These are phyloP conservation scores for Halcyon smyrnensis DNA, from an alignment of 2,797 vertebrate species.

Conservation along the genomic window DNA sequence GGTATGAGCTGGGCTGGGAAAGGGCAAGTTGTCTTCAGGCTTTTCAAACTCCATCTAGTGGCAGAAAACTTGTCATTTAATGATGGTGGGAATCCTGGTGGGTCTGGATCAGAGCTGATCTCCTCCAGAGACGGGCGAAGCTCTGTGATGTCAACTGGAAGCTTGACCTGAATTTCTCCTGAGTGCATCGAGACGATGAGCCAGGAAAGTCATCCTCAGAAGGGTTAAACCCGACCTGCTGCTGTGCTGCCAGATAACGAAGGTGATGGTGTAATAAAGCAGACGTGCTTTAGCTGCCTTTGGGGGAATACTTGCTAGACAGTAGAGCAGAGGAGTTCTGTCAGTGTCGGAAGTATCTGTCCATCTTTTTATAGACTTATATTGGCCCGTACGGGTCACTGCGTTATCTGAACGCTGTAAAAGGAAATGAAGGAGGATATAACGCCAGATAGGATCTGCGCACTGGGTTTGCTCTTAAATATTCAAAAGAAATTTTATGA, in stretches of 20 bases:
- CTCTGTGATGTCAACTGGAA: not conserved
- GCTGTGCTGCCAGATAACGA: accelerated
- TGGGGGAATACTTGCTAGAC: not conserved
- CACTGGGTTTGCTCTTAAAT: slow-evolving; percentile 18
- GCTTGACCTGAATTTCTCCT: not conserved
- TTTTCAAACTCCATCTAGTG: slow-evolving; percentile 15
- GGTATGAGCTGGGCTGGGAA: not conserved
- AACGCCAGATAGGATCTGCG: slow-evolving; percentile 42
- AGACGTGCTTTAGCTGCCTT: not conserved
- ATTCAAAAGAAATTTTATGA: slow-evolving; percentile 54
- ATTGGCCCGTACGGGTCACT: not conserved
- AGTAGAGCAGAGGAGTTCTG: not conserved
- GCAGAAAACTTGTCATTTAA: not conserved
- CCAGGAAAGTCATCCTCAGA: accelerated
- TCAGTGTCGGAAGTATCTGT: not conserved
- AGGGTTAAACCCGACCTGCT: not conserved
- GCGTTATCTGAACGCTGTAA: not conserved
- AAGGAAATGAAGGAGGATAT: slow-evolving; percentile 75
- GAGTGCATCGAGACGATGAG: accelerated
- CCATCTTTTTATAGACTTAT: not conserved
- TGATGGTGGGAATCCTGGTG: not conserved
- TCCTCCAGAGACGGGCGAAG: accelerated
- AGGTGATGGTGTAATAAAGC: not conserved
- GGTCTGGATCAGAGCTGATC: not conserved
- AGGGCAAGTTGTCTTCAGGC: not conserved